Percentiles rank a stretch among this genome's conserved stretches.
phyloP scores from a whole-genome alignment of 2,113 vertebrate genomes.

The Monopterus albus region DNA sequence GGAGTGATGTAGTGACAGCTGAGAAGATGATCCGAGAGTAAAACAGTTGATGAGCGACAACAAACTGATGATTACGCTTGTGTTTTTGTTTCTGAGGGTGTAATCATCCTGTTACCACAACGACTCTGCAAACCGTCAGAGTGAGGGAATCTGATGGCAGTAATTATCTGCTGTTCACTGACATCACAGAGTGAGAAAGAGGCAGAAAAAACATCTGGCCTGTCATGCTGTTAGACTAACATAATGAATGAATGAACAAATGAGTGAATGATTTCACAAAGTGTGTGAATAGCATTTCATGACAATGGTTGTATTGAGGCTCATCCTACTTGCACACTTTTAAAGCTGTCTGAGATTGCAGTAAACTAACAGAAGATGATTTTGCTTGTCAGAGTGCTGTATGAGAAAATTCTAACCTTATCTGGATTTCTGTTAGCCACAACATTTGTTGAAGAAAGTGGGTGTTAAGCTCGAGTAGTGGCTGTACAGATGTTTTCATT shows the following conservation, averaged over 20 bases:
- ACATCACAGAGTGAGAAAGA: background rate
- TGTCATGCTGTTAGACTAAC: too few species aligned
- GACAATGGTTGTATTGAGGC: background rate
- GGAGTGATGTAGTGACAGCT: background rate
- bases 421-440: background rate
- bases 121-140: background rate
- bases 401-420: background rate
- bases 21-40: background rate
- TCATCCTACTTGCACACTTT: background rate
- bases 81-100: conserved; percentile 1
- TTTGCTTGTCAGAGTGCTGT: background rate
- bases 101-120: conserved; percentile 14
- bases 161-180: conserved; percentile 9
- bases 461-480: too few species aligned
- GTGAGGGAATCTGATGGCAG: background rate
- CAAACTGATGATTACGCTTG: background rate
- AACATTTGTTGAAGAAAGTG: background rate
- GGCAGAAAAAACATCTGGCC: background rate
- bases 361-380: background rate
- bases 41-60: conserved; percentile 1
- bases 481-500: too few species aligned
- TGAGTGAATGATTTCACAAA: too few species aligned
- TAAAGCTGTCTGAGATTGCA: background rate
- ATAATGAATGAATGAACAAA: background rate
- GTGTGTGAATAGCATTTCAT: background rate